phyloP scores from a whole-genome alignment of 2,888 invertebrate genomes.

The Eupeodes luniger region DNA sequence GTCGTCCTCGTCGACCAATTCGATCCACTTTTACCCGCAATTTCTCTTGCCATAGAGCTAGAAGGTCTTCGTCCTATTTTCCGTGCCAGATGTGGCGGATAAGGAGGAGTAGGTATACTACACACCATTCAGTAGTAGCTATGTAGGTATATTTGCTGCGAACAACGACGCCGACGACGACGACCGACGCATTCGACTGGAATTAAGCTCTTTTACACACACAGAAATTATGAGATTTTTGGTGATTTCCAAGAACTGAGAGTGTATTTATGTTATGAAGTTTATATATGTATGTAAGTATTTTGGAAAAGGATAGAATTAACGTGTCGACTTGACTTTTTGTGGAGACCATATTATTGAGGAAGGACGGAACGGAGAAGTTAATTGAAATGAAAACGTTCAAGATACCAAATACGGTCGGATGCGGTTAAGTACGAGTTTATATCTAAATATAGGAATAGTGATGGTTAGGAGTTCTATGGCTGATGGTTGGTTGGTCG shows the following conservation, averaged over 20 bases:
- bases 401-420: constrained; percentile 67
- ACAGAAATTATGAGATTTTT: constrained; percentile 71
- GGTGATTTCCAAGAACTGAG: constrained; percentile 38
- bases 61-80: constrained; percentile 62
- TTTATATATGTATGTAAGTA: no score
- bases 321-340: constrained; percentile 58
- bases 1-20: constrained; percentile 49
- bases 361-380: constrained; percentile 72
- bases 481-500: background rate
- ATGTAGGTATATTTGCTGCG: background rate
- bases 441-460: no score
- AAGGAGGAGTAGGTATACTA: background rate
- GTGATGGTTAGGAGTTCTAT: no score
- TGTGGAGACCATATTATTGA: constrained; percentile 45
- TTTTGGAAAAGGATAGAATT: constrained; percentile 5
- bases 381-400: constrained; percentile 76
- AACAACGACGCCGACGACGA: background rate
- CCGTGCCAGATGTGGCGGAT: constrained; percentile 23
- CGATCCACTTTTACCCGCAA: constrained; percentile 73
- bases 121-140: background rate
- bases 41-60: constrained; percentile 49
- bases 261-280: constrained; percentile 24
- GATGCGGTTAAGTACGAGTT: constrained; percentile 35
- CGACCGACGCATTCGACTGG: constrained; percentile 58
- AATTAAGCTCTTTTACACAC: constrained; percentile 74